Conservation (phyloP, 2,797 vertebrate species). For the Sphaeramia orbicularis region DNA sequence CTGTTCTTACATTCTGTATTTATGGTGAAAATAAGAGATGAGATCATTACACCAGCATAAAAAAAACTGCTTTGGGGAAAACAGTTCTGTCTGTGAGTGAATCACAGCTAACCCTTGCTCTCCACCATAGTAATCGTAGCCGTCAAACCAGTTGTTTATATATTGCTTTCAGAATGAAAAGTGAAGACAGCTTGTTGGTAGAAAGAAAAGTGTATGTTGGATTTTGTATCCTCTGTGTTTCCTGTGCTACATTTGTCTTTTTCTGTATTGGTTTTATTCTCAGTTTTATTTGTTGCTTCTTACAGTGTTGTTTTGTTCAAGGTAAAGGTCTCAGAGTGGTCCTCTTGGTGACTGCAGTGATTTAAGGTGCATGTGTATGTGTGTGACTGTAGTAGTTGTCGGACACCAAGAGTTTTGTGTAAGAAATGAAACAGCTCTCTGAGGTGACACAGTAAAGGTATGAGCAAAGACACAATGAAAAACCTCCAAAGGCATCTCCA, state of each 20-base stretch:
- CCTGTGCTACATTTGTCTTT: conserved; percentile 25
- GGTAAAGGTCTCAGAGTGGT: conserved; percentile 56
- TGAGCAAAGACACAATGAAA: conserved; percentile 10
- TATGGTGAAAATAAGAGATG: conserved; percentile 2
- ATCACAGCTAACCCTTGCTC: conserved; percentile 9
- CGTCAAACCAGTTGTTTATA: conserved; percentile 4
- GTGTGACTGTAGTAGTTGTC: conserved; percentile 26
- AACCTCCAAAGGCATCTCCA: conserved; percentile 6
- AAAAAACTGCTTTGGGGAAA: neutral
- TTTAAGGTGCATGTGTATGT: conserved; percentile 59
- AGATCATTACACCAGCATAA: neutral
- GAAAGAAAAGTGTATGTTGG: conserved; percentile 1
- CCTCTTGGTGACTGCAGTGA: conserved; percentile 55
- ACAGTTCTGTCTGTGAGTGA: conserved; percentile 4
- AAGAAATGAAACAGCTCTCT: conserved; percentile 39
- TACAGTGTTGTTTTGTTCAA: conserved; percentile 73
- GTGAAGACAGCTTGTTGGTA: conserved; percentile 10
- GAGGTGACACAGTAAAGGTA: conserved; percentile 21
- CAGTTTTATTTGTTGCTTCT: conserved; percentile 45
- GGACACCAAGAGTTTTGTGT: conserved; percentile 58
- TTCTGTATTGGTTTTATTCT: conserved; percentile 22
- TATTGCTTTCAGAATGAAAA: conserved; percentile 15
- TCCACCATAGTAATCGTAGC: conserved; percentile 20
- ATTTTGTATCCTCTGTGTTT: neutral
- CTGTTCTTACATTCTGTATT: conserved; percentile 6